Base-by-base conservation (phyloP, 2,797 vertebrate species). In the Aotus griseimembra region DNA sequence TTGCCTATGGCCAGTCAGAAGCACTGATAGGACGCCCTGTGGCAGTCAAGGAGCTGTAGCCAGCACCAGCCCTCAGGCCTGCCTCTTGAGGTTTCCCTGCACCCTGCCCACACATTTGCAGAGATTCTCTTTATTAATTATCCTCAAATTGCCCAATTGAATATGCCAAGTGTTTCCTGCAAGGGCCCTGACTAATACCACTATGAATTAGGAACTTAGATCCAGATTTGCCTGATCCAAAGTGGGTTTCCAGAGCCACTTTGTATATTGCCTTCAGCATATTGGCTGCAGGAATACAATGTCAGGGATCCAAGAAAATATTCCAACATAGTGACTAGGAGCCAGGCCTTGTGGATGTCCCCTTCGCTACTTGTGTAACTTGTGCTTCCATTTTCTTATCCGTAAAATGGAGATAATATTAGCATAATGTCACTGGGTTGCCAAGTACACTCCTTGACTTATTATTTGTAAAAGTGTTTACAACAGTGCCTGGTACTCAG, bases 291-390 rank as follows among this genome's bases (percentile, higher is more conserved):
- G 72, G 33, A 58, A 4, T 26, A 39, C 6, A 76, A 36, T 4
- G 10, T 52, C 17, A 83, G 44, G 44, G 44, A 46, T 73, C 48
- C 22, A 36, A 76, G n/a, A 76, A 76, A 26, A 83, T 70, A 26
- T 7, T 82, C 1, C 2, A 22, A 6, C 6, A 33, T 4, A 26
- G 36, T 52, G 41, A 44, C 24, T 2, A 36, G 30, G 13, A 55
- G 22, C 15, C 20, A 61, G 30, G 24, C n/a, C 11, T 22, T 0
- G 0, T 44, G 55, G 15, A 55, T n/a, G 2, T 39, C 33, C 1
- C 20, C n/a, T 19, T 64, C 12, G 3, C 17, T 15, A 20, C 20
- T 26, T 13, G 33, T 72, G 20, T 46, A n/a, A 70, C 33, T 26
- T 19, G 33, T 57, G 30, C 28, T 44, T 73, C 7, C 0, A 2